phyloP scores from a whole-genome alignment of 2,888 invertebrate species.

The Cheiracanthium punctorium region DNA sequence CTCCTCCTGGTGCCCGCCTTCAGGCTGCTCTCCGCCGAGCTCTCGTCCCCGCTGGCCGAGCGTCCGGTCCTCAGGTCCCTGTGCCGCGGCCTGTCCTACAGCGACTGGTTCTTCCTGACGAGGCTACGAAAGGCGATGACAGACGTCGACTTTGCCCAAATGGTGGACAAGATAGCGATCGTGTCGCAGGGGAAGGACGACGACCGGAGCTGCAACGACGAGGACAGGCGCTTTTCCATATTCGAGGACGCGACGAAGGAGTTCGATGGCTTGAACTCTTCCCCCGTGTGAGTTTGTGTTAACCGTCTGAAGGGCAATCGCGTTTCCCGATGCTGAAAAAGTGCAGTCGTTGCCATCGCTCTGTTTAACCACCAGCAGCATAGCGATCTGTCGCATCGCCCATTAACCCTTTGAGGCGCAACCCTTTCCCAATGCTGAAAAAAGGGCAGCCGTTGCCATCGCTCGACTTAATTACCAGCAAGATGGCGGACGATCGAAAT shows the following conservation, averaged over 20 bases:
- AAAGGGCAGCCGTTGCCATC: too few relatives aligned
- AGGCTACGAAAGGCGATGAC: slow-evolving; percentile 44
- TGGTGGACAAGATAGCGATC: slow-evolving; percentile 45
- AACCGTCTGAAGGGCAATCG: too few relatives aligned
- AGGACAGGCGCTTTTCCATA: neutral
- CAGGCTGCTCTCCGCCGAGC: neutral
- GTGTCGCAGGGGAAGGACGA: slow-evolving; percentile 30
- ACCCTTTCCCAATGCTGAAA: too few relatives aligned
- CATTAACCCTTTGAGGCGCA: too few relatives aligned
- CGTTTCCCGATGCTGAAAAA: too few relatives aligned
- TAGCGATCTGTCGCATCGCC: too few relatives aligned
- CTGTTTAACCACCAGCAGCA: too few relatives aligned
- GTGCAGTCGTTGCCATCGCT: too few relatives aligned
- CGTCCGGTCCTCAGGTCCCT: slow-evolving; percentile 23
- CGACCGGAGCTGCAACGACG: neutral
- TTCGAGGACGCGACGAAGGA: slow-evolving; percentile 31
- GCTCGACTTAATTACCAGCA: too few relatives aligned
- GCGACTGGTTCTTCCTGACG: slow-evolving; percentile 51
- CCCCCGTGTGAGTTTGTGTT: too few relatives aligned
- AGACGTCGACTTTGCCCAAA: slow-evolving; percentile 43
- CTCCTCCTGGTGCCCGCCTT: slow-evolving; percentile 14
- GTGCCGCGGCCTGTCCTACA: slow-evolving; percentile 24
- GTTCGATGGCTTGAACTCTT: slow-evolving; percentile 16
- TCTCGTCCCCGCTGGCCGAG: slow-evolving; percentile 21
- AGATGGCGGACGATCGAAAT: too few relatives aligned